A percentile compares a stretch with the other conserved stretches of the same genome.
Conservation (phyloP, 2,113 vertebrate species). For the Cariama cristata region DNA sequence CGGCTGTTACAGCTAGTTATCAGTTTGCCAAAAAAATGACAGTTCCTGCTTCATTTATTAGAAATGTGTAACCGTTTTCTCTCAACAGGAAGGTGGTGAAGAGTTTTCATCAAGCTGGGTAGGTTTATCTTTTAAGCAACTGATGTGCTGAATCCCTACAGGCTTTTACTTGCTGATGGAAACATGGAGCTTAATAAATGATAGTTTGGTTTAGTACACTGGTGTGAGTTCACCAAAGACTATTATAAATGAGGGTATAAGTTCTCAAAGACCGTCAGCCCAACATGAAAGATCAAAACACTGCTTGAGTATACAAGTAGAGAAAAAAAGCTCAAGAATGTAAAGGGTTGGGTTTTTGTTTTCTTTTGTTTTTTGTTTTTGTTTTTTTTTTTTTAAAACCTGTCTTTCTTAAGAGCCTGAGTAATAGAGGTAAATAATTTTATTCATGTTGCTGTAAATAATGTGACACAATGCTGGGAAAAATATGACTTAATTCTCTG, state of each 20-base stretch:
- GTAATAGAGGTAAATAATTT: neutral
- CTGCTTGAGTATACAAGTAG: neutral
- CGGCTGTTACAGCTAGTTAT: constrained; percentile 61
- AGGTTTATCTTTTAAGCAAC: constrained; percentile 62
- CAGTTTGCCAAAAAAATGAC: constrained; percentile 64
- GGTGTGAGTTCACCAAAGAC: neutral
- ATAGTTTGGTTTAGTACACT: neutral
- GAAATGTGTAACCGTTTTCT: constrained; percentile 42
- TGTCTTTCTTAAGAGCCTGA: neutral
- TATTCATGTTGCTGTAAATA: neutral
- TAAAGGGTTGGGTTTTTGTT: neutral
- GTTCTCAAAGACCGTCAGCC: neutral
- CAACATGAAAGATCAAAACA: neutral
- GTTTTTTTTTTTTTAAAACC: rapidly evolving
- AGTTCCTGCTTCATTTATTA: constrained; percentile 54
- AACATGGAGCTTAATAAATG: neutral
- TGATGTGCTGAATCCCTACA: constrained; percentile 35
- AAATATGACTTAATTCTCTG: neutral
- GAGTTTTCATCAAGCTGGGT: constrained; percentile 62
- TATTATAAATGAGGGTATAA: neutral
- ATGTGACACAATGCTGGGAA: neutral
- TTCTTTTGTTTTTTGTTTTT: neutral
- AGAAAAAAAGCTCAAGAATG: neutral
- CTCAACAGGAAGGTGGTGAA: constrained; percentile 27
- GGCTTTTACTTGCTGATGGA: constrained; percentile 20